Evolutionary conservation across 2,113 vertebrate species (phyloP).

Genomic region (Casuarius casuarius): DNA sequence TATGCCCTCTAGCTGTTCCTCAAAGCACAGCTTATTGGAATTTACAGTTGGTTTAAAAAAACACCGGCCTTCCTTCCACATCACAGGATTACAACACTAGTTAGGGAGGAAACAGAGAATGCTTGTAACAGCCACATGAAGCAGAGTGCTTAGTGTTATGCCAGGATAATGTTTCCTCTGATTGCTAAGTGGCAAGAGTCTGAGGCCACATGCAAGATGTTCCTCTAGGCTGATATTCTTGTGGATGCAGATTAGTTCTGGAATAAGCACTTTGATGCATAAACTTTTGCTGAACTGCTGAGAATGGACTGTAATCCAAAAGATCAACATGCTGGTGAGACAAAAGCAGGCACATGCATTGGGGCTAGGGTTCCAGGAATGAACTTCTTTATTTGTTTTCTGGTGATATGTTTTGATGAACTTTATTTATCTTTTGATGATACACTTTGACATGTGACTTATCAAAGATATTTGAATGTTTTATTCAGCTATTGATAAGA

Average conservation of each 20-base stretch:
- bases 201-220: background rate
- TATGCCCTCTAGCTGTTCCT: background rate
- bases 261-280: background rate
- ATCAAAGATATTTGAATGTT: background rate
- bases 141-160: rapidly evolving
- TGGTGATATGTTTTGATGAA: background rate
- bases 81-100: background rate
- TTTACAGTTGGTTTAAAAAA: background rate
- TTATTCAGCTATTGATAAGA: background rate
- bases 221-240: background rate
- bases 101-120: background rate
- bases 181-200: background rate
- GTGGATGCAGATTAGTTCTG: background rate
- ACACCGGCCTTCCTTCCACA: background rate
- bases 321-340: background rate
- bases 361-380: background rate
- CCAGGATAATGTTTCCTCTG: background rate
- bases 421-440: background rate
- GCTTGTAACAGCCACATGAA: background rate
- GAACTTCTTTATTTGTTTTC: background rate
- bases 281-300: background rate
- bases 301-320: background rate
- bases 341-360: background rate
- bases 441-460: background rate
- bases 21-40: background rate